These are phyloP conservation scores for Lagocephalus sceleratus DNA, from an alignment of 2,797 vertebrate genomes.

Conservation along the genomic window DNA sequence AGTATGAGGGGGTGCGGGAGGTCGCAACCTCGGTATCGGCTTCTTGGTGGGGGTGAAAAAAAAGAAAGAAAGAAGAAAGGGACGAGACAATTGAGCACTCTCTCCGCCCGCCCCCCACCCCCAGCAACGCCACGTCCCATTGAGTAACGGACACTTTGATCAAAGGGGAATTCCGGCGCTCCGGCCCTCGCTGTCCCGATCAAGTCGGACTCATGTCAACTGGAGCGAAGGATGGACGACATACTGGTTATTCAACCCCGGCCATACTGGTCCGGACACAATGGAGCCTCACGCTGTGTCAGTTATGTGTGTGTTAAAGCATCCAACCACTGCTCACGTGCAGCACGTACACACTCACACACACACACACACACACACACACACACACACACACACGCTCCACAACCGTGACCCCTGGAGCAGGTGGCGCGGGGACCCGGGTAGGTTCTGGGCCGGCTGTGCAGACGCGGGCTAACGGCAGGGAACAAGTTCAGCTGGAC, in stretches of 20 bases:
- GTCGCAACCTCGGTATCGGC: constrained; percentile 54
- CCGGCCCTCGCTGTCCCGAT: constrained; percentile 34
- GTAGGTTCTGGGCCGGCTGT: constrained; percentile 52
- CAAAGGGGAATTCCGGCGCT: constrained; percentile 61
- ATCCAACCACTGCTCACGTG: constrained; percentile 31
- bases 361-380: constrained; percentile 20
- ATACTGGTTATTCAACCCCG: constrained; percentile 48
- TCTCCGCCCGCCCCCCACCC: constrained; percentile 36
- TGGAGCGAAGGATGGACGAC: constrained; percentile 57
- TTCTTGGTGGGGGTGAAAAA: constrained; percentile 46
- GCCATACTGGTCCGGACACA: constrained; percentile 55
- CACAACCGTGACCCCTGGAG: constrained; percentile 32
- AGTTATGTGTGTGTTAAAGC: constrained; percentile 49
- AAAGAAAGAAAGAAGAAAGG: constrained; percentile 65
- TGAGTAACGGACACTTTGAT: constrained; percentile 68
- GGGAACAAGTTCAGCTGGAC: neutral
- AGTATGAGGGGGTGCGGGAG: constrained; percentile 35
- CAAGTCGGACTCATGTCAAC: constrained; percentile 35
- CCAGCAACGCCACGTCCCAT: constrained; percentile 60
- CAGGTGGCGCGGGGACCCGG: constrained; percentile 58
- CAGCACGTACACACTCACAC: constrained; percentile 1
- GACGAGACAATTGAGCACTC: constrained; percentile 64
- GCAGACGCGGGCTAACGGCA: constrained; percentile 41
- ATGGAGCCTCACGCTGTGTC: constrained; percentile 58
- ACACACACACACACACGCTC: constrained; percentile 11